Evolutionary conservation across 2,113 vertebrate genomes (phyloP), one percentile per base, ranked within the genome.

Genomic region (Saimiri boliviensis): DNA sequence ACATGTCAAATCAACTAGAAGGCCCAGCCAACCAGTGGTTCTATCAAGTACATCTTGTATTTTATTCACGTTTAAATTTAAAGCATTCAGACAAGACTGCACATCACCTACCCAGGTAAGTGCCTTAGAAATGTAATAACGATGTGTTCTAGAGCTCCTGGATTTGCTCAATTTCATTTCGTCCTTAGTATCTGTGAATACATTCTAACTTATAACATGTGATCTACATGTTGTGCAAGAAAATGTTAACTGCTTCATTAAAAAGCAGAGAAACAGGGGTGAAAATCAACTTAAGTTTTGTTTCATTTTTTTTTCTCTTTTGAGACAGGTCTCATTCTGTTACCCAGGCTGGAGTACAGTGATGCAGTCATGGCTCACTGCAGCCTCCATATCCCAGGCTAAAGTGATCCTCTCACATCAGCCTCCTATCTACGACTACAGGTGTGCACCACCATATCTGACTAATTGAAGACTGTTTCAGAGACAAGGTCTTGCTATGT

Each of bases 51-150:
- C 73, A 79, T 0, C 16, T 54, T 89, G n/a, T 23, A 13, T 74
- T 94, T 84, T 82, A 76, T 89, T 94, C 82, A 54, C 17, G 77
- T 54, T 93, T 49, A 94, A 96, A 85, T 66, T 88, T 49, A 83
- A 85, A 68, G 21, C 87, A 56, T 76, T 91, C 37, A 82, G 35
- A 63, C 35, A 95, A 83, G 12, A 37, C 35, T 90, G 27, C 23
- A 91, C 17, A 87, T 88, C 23, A 66, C 49, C 52, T 96, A 52
- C 20, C n/a, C 5, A 66, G 1, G 27, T 45, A 73, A 88, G 6
- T 93, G 30, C 20, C 8, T 42, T 85, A 21, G 49, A 84, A 88
- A 88, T 90, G 37, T 77, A 52, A 82, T 47, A 84, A 58, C 1
- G 2, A 27, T 20, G 8, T 45, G 25, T 73, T 63, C 14, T 71